Conservation (phyloP, 2,113 vertebrate species). For the Calyptomena viridis region DNA sequence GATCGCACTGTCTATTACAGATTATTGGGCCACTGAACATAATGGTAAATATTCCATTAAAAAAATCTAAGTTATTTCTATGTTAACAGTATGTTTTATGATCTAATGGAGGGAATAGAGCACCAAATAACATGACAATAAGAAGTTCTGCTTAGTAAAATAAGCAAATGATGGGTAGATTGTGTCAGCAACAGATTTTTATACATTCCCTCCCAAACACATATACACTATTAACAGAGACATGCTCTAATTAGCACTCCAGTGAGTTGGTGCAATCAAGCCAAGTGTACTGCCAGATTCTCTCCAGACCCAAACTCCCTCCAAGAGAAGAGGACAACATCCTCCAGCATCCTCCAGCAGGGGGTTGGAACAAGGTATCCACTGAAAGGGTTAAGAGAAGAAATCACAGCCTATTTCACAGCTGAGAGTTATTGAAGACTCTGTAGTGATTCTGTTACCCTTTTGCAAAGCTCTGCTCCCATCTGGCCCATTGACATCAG, state of each 20-base stretch:
- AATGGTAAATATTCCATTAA: background rate
- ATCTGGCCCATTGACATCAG: background rate
- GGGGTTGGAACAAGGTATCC: background rate
- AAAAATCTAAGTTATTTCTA: background rate
- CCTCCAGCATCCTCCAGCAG: background rate
- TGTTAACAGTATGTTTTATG: background rate
- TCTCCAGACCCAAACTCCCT: background rate
- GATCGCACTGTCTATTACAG: background rate
- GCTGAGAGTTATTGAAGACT: background rate
- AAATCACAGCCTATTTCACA: background rate
- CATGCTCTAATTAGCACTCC: background rate
- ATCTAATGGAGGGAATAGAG: background rate
- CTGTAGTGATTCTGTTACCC: background rate
- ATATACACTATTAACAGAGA: accelerated
- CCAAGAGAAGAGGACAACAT: background rate
- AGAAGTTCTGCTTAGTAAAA: background rate
- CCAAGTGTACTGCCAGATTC: background rate
- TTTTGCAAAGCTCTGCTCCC: background rate
- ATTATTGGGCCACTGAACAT: background rate
- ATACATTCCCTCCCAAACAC: background rate
- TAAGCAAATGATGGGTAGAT: background rate
- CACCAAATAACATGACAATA: background rate
- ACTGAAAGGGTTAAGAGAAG: background rate
- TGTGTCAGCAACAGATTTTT: background rate
- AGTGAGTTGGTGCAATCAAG: background rate